A percentile compares a stretch with the other conserved stretches of the same genome.
Conservation (phyloP, 2,113 vertebrate genomes). For the Thalassoma bifasciatum region DNA sequence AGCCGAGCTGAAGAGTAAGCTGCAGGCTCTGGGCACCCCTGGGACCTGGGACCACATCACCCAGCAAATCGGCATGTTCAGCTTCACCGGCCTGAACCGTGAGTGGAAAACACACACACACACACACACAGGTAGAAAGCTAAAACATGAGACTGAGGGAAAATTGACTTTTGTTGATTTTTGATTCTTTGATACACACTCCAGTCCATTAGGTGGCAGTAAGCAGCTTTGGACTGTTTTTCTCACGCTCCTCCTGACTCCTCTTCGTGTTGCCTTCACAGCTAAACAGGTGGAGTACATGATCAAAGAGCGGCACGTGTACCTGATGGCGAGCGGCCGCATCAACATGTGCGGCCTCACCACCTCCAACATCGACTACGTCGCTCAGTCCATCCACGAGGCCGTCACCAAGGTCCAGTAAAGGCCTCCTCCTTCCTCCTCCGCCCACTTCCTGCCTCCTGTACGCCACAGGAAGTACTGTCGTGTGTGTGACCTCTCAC, state of each 20-base stretch:
- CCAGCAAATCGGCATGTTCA: slow-evolving; percentile 97
- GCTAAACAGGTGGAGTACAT: slow-evolving; percentile 95
- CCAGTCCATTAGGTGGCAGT: too few relatives aligned
- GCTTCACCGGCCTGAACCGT: slow-evolving; percentile 94
- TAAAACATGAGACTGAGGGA: too few relatives aligned
- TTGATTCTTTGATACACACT: too few relatives aligned
- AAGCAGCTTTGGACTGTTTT: too few relatives aligned
- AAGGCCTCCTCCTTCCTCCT: slow-evolving; percentile 29
- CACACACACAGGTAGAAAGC: too few relatives aligned
- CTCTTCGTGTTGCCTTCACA: slow-evolving; percentile 64
- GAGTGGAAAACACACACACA: slow-evolving; percentile 69
- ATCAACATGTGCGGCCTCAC: slow-evolving; percentile 99
- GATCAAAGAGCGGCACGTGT: slow-evolving; percentile 95
- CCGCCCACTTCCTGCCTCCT: slow-evolving; percentile 26
- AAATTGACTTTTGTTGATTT: too few relatives aligned
- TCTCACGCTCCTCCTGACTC: too few relatives aligned
- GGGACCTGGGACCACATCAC: slow-evolving; percentile 96
- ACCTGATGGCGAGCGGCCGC: slow-evolving; percentile 95
- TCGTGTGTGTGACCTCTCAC: background rate
- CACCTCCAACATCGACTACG: slow-evolving; percentile 94
- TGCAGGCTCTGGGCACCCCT: slow-evolving; percentile 88
- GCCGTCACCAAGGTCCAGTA: slow-evolving; percentile 91
- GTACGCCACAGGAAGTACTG: slow-evolving; percentile 22
- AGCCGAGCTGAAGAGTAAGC: slow-evolving; percentile 86
- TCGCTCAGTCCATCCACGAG: slow-evolving; percentile 96